Percentiles rank a stretch among this genome's conserved stretches.
Evolutionary conservation across 2,888 invertebrate genomes (phyloP).

Genomic region (Teleiodes luculella): DNA sequence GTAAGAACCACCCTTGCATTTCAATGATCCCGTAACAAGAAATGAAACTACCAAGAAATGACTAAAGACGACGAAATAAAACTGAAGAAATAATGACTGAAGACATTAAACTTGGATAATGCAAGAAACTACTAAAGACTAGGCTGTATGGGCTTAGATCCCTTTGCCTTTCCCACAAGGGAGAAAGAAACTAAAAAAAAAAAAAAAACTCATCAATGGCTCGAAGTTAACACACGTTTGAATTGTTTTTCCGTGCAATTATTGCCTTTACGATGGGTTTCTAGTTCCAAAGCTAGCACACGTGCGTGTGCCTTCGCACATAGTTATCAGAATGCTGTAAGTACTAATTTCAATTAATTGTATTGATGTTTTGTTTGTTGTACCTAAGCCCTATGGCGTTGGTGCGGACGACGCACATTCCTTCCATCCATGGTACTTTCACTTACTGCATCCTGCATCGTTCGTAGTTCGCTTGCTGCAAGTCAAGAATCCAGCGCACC

Average conservation of each 20-base stretch:
- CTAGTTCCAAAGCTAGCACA: constrained; percentile 85
- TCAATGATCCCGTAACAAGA: no score
- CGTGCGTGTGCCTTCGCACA: constrained; percentile 83
- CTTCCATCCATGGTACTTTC: neutral
- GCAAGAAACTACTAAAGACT: no score
- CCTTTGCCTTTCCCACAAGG: constrained; percentile 15
- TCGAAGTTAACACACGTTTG: constrained; percentile 60
- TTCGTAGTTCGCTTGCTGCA: no score
- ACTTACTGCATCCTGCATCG: no score
- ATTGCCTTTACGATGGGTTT: constrained; percentile 84
- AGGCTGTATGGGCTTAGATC: no score
- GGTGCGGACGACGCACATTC: constrained; percentile 15
- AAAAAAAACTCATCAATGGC: constrained; percentile 73
- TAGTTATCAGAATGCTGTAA: constrained; percentile 82
- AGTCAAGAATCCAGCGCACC: no score
- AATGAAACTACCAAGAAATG: no score
- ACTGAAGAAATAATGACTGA: no score
- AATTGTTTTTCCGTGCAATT: constrained; percentile 70
- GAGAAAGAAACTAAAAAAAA: no score
- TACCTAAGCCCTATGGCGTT: constrained; percentile 12
- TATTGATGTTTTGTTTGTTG: neutral
- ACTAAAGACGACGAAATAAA: no score
- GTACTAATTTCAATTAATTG: constrained; percentile 49
- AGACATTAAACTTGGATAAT: no score
- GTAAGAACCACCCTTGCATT: no score